A percentile compares a stretch with the other conserved stretches of the same genome.
phyloP scores from a whole-genome alignment of 2,797 vertebrate genomes.

The Gadopsis marmoratus region DNA sequence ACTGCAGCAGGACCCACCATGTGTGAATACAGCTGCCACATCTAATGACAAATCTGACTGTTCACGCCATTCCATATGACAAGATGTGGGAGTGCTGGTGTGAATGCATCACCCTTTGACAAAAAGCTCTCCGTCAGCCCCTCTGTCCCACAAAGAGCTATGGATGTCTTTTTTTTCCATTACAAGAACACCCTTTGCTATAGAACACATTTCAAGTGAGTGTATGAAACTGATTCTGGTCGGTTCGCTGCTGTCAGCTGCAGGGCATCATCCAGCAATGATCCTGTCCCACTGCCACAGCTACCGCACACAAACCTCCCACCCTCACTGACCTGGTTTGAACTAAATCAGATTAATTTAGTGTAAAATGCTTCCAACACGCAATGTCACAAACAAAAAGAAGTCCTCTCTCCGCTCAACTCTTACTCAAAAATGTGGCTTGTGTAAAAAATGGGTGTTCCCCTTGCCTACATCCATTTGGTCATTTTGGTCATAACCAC shows the following conservation, averaged over 20 bases:
- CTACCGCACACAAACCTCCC: constrained; percentile 45
- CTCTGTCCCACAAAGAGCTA: constrained; percentile 78
- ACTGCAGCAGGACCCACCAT: constrained; percentile 71
- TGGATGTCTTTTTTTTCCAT: constrained; percentile 68
- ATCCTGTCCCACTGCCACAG: constrained; percentile 55
- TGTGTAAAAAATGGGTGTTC: constrained; percentile 11
- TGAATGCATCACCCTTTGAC: constrained; percentile 81
- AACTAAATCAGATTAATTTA: constrained; percentile 60
- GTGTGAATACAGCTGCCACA: constrained; percentile 84
- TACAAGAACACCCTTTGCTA: constrained; percentile 71
- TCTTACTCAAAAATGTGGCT: constrained; percentile 19
- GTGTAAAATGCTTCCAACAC: constrained; percentile 19
- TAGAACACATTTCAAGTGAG: constrained; percentile 72
- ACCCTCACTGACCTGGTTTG: constrained; percentile 54
- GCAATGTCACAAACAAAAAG: constrained; percentile 47
- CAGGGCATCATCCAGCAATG: constrained; percentile 66
- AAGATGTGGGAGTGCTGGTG: constrained; percentile 83
- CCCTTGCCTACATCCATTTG: constrained; percentile 27
- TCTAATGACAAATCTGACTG: constrained; percentile 85
- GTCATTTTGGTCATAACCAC: constrained; percentile 22
- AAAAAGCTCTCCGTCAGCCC: constrained; percentile 81
- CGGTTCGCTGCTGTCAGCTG: constrained; percentile 60
- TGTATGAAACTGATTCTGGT: constrained; percentile 71
- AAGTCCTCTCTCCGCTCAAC: constrained; percentile 18
- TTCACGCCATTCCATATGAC: constrained; percentile 83